Evolutionary conservation across 2,113 vertebrate genomes (phyloP).

Genomic region (Neopipo cinnamomea): DNA sequence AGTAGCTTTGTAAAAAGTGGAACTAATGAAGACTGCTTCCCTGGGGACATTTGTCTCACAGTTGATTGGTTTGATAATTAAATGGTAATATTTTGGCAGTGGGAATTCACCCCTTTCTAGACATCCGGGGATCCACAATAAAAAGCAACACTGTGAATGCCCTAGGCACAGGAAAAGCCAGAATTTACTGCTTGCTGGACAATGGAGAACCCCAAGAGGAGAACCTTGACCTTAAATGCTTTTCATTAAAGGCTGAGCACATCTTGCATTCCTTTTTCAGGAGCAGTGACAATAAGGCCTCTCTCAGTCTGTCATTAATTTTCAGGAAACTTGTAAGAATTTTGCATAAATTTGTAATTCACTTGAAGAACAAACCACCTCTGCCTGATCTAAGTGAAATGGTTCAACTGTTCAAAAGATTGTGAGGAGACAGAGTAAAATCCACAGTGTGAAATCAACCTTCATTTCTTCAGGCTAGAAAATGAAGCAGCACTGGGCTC

Average conservation of each 20-base stretch:
- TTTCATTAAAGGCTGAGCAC: not conserved
- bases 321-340: not conserved
- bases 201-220: not conserved
- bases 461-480: not conserved
- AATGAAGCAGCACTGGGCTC: not conserved
- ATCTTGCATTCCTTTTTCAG: not conserved
- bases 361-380: not conserved
- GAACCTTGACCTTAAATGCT: conserved; percentile 10
- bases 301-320: not conserved
- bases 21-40: conserved; percentile 38
- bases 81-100: conserved; percentile 34
- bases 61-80: conserved; percentile 50
- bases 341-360: not conserved
- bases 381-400: not conserved
- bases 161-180: not conserved
- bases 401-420: not conserved
- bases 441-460: not conserved
- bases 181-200: conserved; percentile 18
- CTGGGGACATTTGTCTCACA: conserved; percentile 29
- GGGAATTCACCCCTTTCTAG: conserved; percentile 4
- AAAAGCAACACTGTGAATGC: not conserved
- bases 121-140: conserved; percentile 35
- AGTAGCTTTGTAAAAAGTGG: conserved; percentile 16
- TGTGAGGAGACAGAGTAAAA: not conserved
- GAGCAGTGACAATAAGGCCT: not conserved